phyloP scores from a whole-genome alignment of 2,888 invertebrate species.

The Gibbula magus region DNA sequence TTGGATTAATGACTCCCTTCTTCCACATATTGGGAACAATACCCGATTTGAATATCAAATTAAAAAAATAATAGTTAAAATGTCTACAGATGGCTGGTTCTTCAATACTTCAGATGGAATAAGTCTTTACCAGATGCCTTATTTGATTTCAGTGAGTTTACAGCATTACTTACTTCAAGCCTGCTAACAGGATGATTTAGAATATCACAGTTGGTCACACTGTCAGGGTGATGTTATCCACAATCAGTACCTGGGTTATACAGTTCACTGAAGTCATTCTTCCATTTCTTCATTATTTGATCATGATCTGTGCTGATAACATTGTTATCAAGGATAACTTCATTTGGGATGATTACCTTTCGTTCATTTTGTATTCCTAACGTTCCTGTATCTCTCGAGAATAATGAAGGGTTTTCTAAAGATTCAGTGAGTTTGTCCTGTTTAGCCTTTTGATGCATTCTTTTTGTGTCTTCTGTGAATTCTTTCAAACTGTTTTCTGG shows the following conservation, averaged over 20 bases:
- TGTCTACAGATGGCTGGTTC: too few species aligned
- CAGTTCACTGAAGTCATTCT: too few species aligned
- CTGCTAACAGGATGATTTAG: neutral
- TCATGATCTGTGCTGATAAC: neutral
- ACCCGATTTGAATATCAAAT: too few species aligned
- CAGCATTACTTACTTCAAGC: too few species aligned
- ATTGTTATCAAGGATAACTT: neutral
- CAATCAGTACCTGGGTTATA: neutral
- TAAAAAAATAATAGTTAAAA: too few species aligned
- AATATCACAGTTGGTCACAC: neutral
- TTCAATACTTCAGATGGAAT: too few species aligned
- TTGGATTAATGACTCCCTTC: too few species aligned
- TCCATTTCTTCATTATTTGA: neutral
- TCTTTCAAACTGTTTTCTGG: neutral
- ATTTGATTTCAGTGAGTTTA: too few species aligned
- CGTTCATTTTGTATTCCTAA: neutral
- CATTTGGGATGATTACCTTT: neutral
- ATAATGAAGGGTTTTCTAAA: neutral
- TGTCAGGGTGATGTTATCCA: neutral
- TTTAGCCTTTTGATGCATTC: neutral
- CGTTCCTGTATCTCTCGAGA: neutral
- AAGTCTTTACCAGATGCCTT: too few species aligned
- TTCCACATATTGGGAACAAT: too few species aligned
- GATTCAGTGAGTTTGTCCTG: neutral
- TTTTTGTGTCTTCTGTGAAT: neutral